Evolutionary conservation across 2,888 invertebrate genomes (phyloP), one percentile per base, ranked within the genome.

Genomic region (Teinopalpus imperialis): DNA sequence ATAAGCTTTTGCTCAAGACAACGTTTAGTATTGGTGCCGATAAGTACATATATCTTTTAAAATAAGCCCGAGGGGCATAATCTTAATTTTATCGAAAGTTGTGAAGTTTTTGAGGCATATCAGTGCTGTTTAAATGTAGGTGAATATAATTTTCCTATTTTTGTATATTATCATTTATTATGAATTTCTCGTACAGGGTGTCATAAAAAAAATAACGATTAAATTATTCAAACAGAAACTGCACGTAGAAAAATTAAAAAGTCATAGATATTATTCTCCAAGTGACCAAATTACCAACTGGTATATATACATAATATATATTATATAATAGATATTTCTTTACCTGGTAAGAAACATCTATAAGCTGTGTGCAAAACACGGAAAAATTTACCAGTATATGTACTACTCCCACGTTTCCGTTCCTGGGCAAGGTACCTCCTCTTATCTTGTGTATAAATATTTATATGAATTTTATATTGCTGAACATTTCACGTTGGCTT

Each of bases 41-140:
- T n/a, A n/a, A n/a, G n/a, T n/a, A n/a, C n/a, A n/a, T n/a, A n/a
- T n/a, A 52, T 14, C 10, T 49, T 51, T 36, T 46, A 48, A 49
- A 53, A 36, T 60, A 34, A 49, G 74, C 74, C 77, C 63, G 50
- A 49, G 53, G 49, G 77, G 73, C 69, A 60, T 65, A 73, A 74
- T 70, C 7, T 73, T 72, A 48, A 62, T 75, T 76, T 77, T 58
- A 71, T 69, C 67, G 53, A 56, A 72, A 64, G 80, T 81, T 81
- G 78, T 81, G 79, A 81, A 57, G 60, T 72, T 72, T 59, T 71
- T 64, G 63, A 76, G 61, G 75, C 81, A 81, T 81, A 81, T 81
- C 80, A 81, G 57, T 66, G 71, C 74, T 66, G 47, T 73, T 68
- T 69, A 68, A 66, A 57, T 61, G 54, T 66, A 56, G 60, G 66